Percentiles rank a stretch among this genome's conserved stretches.
Evolutionary conservation across 1,140 invertebrate genomes (phyloP).

Genomic region (Cydia splendana): DNA sequence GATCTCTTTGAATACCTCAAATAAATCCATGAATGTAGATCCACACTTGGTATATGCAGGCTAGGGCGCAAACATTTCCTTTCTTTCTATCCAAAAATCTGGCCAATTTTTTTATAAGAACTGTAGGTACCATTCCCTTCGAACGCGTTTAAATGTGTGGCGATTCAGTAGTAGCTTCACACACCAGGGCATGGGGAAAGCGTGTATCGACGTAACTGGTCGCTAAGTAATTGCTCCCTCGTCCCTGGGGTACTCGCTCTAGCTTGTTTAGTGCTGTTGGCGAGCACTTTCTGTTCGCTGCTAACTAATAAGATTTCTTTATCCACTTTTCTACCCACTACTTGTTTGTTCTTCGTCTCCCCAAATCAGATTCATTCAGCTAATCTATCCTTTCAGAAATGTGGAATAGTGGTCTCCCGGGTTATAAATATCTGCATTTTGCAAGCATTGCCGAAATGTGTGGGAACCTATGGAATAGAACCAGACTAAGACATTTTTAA

Average conservation of each 20-base stretch:
- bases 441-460: too few relatives aligned
- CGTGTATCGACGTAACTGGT: conserved; percentile 52
- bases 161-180: conserved; percentile 9
- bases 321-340: conserved; percentile 34
- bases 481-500: too few relatives aligned
- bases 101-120: too few relatives aligned
- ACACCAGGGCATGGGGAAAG: conserved; percentile 40
- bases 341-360: conserved; percentile 24
- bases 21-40: too few relatives aligned
- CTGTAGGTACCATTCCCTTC: neutral
- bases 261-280: conserved; percentile 54
- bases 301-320: conserved; percentile 58
- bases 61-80: too few relatives aligned
- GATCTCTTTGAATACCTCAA: too few relatives aligned
- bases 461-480: too few relatives aligned
- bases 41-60: too few relatives aligned
- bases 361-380: conserved; percentile 16
- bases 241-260: conserved; percentile 48
- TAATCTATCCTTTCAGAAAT: neutral
- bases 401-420: neutral
- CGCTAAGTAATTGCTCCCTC: conserved; percentile 62
- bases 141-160: conserved; percentile 12
- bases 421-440: too few relatives aligned
- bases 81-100: too few relatives aligned
- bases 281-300: conserved; percentile 49